A percentile compares a stretch with the other conserved stretches of the same genome.
Conservation (phyloP, 1,140 invertebrate species). For the Acromyrmex echinatior region DNA sequence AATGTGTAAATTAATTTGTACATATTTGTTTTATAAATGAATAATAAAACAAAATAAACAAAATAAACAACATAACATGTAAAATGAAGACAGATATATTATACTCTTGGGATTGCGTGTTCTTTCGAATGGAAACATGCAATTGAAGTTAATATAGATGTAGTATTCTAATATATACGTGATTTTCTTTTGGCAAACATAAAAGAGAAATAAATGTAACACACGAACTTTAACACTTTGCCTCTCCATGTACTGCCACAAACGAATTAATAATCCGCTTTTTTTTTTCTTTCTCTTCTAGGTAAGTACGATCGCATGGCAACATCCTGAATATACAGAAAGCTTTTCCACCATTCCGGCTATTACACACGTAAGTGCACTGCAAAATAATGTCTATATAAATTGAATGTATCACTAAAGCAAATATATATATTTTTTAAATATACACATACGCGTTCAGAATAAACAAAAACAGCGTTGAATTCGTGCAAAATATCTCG, state of each 20-base stretch:
- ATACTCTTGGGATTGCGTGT: neutral
- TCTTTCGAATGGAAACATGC: neutral
- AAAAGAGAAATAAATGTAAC: constrained; percentile 20
- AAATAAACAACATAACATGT: neutral
- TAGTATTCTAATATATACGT: neutral
- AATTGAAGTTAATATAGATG: neutral
- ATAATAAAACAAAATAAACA: constrained; percentile 11
- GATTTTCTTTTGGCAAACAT: constrained; percentile 54
- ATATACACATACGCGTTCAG: neutral
- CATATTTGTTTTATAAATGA: neutral
- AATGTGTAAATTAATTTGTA: neutral
- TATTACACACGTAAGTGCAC: constrained; percentile 51
- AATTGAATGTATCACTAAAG: neutral
- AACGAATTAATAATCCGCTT: constrained; percentile 67
- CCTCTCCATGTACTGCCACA: constrained; percentile 39
- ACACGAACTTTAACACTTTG: constrained; percentile 68
- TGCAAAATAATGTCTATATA: constrained; percentile 31
- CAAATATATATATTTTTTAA: neutral
- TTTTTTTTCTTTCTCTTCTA: constrained; percentile 73
- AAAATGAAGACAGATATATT: neutral
- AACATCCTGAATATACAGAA: constrained; percentile 7
- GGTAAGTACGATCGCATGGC: constrained; percentile 73
- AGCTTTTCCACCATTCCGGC: neutral
- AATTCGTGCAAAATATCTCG: neutral
- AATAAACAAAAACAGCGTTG: neutral